These are phyloP conservation scores for Drosophila trapezifrons DNA, from an alignment of 1,140 invertebrate genomes.

Conservation along the genomic window DNA sequence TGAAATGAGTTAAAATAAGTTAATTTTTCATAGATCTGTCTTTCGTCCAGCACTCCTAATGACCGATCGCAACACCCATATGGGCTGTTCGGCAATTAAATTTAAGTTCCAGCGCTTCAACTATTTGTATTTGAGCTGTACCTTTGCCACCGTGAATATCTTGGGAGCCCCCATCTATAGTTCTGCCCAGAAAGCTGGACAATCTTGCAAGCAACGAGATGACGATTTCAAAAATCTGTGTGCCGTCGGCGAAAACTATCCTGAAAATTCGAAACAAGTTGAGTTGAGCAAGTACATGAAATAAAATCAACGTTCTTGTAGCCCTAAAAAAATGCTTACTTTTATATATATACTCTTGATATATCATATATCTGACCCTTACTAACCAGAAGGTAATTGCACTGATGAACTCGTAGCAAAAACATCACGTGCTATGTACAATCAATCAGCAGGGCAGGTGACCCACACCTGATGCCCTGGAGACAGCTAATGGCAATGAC, in stretches of 20 bases:
- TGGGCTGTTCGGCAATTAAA: background rate
- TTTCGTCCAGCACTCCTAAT: background rate
- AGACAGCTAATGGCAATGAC: background rate
- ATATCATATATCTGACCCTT: too few species aligned
- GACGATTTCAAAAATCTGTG: slow-evolving; percentile 34
- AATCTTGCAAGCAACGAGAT: slow-evolving; percentile 30
- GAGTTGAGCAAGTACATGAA: background rate
- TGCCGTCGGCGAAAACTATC: slow-evolving; percentile 22
- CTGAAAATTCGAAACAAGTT: slow-evolving; percentile 11
- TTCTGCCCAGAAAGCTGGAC: background rate
- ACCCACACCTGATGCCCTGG: background rate
- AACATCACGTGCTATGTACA: background rate
- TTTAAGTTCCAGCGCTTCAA: background rate
- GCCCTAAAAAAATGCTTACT: too few species aligned
- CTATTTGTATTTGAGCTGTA: background rate
- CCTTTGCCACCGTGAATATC: background rate
- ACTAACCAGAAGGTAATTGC: background rate
- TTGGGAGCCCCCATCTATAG: background rate
- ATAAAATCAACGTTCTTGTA: too few species aligned
- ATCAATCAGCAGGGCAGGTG: slow-evolving; percentile 24
- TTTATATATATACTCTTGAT: too few species aligned
- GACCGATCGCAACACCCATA: background rate
- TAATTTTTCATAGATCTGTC: background rate
- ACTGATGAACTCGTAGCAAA: background rate
- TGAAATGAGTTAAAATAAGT: too few species aligned